Base-by-base conservation (phyloP, 2,113 vertebrate genomes). In the Ivindomyrus marchei region DNA sequence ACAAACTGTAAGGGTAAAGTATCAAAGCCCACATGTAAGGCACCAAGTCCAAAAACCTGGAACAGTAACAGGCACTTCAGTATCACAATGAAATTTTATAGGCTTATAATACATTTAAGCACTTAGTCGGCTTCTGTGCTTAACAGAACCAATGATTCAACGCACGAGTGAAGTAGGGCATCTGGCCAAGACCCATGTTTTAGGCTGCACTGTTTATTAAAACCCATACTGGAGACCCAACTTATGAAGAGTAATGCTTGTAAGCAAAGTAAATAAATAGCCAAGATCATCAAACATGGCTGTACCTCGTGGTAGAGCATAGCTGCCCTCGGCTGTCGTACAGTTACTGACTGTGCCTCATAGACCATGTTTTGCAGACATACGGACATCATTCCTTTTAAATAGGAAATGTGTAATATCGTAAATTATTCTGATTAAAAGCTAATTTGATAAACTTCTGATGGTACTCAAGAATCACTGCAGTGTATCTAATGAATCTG, bases 131-230 rank as follows among this genome's bases (percentile, higher is more conserved):
- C 13, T 46, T 42, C 74, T 36, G 70, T 90, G 77, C 74, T 56
- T 88, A 88, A 90, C 58, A 87, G 58, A 45, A 39, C 87, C 87
- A 47, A 49, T 88, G 62, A 88, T 62, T 85, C 74, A 88, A 31
- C 8, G 77, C 13, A n/a, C 13, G 42, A 83, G 70, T 21, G 80
- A 74, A 84, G 45, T 45, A 19, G 36, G 3, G 74, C 77, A 42
- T 89, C 74, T 4, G 10, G 13, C 31, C 53, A 62, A 89, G 58
- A 46, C 77, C 39, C 21, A 15, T 10, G 58, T 66, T 66, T 66
- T 10, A 66, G 24, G 24, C 58, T 66, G 58, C 8, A 27, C 8
- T 66, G n/a, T 27, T 27, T 66, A 27, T 66, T 66, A 66, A 66
- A 66, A 66, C 58, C n/a, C 58, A 10, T 66, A 66, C 58, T 66